A percentile compares a stretch with the other conserved stretches of the same genome.
Evolutionary conservation across 2,888 invertebrate genomes (phyloP).

Genomic region (Shargacucullia verbasci): DNA sequence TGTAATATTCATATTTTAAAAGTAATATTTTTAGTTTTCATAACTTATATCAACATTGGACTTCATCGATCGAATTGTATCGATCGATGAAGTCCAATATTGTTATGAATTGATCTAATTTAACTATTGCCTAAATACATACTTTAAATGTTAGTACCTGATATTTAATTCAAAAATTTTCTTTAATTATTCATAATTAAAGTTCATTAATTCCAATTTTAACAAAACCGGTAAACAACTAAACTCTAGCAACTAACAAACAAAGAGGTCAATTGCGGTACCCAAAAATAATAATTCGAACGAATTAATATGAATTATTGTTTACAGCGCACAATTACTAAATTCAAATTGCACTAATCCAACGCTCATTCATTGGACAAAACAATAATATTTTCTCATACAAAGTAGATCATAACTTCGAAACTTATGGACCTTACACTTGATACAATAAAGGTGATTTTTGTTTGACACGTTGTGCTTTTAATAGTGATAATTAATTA

Average conservation of each 20-base stretch:
- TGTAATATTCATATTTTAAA: neutral
- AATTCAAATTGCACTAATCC: constrained; percentile 85
- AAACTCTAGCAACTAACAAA: constrained; percentile 48
- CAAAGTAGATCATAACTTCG: constrained; percentile 60
- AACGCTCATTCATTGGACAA: constrained; percentile 81
- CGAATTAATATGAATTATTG: constrained; percentile 80
- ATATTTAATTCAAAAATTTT: neutral
- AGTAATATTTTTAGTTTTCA: neutral
- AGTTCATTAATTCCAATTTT: constrained; percentile 46
- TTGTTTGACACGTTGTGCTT: constrained; percentile 47
- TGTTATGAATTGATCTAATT: neutral
- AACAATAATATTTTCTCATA: constrained; percentile 83
- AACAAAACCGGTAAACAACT: constrained; percentile 55
- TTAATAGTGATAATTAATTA: constrained; percentile 84
- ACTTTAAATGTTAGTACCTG: neutral
- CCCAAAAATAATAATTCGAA: constrained; percentile 74
- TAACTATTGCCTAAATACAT: neutral
- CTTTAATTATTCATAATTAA: constrained; percentile 47
- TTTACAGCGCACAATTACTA: constrained; percentile 77
- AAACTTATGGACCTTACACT: constrained; percentile 60
- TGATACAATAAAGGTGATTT: constrained; percentile 57
- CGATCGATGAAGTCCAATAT: too few species aligned
- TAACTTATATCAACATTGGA: too few species aligned
- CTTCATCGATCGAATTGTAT: too few species aligned
- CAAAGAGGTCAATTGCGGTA: constrained; percentile 65